Conservation (phyloP, 1,140 invertebrate species). For the Drosophila baimaii region DNA sequence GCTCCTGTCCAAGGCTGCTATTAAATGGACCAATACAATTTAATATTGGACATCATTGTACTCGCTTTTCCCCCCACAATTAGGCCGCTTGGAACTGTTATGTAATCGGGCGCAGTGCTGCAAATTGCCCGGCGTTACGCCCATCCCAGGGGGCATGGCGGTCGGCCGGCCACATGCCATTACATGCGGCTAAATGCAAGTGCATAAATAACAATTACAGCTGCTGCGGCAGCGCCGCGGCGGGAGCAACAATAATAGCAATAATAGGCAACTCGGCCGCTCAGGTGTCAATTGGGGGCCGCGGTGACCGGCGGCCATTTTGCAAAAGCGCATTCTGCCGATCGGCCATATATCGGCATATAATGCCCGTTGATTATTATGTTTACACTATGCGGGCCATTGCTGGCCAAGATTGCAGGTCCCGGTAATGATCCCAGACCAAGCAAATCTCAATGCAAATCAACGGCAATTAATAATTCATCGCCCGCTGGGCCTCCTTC, state of each 20-base stretch:
- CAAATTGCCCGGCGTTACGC: conserved; percentile 73
- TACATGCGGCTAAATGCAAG: conserved; percentile 76
- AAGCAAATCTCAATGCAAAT: conserved; percentile 77
- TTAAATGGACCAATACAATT: conserved; percentile 24
- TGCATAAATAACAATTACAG: conserved; percentile 82
- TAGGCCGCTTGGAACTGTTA: conserved; percentile 58
- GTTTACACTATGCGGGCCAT: conserved; percentile 61
- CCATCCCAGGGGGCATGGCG: conserved; percentile 68
- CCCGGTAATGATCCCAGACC: conserved; percentile 62
- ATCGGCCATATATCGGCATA: conserved; percentile 68
- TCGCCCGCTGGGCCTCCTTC: conserved; percentile 69
- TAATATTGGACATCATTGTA: conserved; percentile 29
- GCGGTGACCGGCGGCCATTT: conserved; percentile 75
- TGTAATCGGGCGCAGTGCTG: conserved; percentile 59
- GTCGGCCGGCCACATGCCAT: conserved; percentile 52
- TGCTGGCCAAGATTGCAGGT: conserved; percentile 43
- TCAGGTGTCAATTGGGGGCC: conserved; percentile 80
- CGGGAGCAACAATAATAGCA: conserved; percentile 38
- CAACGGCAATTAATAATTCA: conserved; percentile 82
- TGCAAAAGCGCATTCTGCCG: conserved; percentile 66
- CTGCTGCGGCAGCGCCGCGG: conserved; percentile 21
- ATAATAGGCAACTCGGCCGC: conserved; percentile 53
- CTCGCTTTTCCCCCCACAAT: conserved; percentile 45
- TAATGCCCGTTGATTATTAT: conserved; percentile 80
- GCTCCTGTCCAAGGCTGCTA: neutral